Percentiles rank a stretch among this genome's conserved stretches.
Conservation (phyloP, 2,797 vertebrate species). For the Vireo griseus region DNA sequence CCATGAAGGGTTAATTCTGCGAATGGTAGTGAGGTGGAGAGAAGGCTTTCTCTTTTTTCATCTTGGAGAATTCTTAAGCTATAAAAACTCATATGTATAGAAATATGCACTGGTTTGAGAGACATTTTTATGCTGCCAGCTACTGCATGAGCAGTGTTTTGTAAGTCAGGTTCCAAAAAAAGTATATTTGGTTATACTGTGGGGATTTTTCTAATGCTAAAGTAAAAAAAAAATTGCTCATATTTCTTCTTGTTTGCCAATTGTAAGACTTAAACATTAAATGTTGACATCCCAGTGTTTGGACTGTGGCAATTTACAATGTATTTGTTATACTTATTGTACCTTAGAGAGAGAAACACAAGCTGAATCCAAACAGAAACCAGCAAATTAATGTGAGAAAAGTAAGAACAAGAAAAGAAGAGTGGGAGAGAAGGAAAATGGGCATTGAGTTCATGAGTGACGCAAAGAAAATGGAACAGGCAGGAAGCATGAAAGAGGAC, state of each 20-base stretch:
- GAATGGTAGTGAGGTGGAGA: background rate
- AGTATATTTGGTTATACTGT: background rate
- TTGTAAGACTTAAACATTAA: background rate
- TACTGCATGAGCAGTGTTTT: background rate
- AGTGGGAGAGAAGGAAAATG: constrained; percentile 82
- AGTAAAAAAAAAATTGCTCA: background rate
- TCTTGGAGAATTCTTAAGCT: background rate
- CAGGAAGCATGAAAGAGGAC: constrained; percentile 73
- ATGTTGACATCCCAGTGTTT: background rate
- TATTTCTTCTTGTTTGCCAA: background rate
- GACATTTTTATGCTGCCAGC: background rate
- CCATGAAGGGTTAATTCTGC: background rate
- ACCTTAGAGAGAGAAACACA: constrained; percentile 79
- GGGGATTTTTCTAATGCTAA: background rate
- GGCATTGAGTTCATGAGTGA: constrained; percentile 83
- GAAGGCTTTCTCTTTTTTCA: background rate
- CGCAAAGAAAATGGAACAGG: constrained; percentile 71
- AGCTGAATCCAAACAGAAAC: constrained; percentile 77
- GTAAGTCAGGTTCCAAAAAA: background rate
- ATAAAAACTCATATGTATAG: fast-evolving
- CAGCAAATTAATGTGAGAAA: constrained; percentile 78
- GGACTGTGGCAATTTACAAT: background rate
- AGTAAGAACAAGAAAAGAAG: constrained; percentile 80
- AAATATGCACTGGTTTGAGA: background rate
- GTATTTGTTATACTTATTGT: constrained; percentile 67